Evolutionary conservation across 2,888 invertebrate genomes (phyloP).

Genomic region (Ennomos quercinarius): DNA sequence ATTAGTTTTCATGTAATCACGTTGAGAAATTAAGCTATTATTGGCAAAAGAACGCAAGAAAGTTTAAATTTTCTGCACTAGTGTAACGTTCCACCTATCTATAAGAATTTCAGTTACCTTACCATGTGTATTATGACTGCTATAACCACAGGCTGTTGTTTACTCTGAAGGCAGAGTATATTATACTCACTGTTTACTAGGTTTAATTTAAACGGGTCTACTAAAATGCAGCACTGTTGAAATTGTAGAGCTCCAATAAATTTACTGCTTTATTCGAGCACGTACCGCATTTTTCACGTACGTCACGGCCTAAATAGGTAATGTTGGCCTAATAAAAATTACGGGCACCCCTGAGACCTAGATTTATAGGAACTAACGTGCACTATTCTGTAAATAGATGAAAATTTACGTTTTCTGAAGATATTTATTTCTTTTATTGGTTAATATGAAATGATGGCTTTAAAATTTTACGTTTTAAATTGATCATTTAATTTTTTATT

Average conservation of each 20-base stretch:
- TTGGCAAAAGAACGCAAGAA: too few species aligned
- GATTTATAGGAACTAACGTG: conserved; percentile 49
- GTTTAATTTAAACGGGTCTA: too few species aligned
- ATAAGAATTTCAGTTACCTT: too few species aligned
- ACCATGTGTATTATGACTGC: too few species aligned
- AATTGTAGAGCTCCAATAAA: conserved; percentile 24
- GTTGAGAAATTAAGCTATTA: too few species aligned
- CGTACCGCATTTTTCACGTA: conserved; percentile 34
- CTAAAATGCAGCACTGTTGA: conserved; percentile 16
- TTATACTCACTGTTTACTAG: too few species aligned
- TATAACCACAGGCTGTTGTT: too few species aligned
- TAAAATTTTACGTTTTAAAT: conserved; percentile 20
- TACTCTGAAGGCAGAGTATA: too few species aligned
- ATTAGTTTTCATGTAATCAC: too few species aligned
- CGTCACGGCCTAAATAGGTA: conserved; percentile 45
- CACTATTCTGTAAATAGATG: conserved; percentile 34
- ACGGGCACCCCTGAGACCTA: conserved; percentile 54
- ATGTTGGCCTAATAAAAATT: conserved; percentile 58
- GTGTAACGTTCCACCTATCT: too few species aligned
- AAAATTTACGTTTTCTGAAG: conserved; percentile 40
- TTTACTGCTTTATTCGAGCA: conserved; percentile 28
- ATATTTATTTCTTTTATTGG: conserved; percentile 21
- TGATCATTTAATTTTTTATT: conserved; percentile 14
- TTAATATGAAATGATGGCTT: conserved; percentile 35
- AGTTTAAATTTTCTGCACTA: too few species aligned